Conservation (phyloP, 2,113 vertebrate genomes). For the Anarhynchus alexandrinus region DNA sequence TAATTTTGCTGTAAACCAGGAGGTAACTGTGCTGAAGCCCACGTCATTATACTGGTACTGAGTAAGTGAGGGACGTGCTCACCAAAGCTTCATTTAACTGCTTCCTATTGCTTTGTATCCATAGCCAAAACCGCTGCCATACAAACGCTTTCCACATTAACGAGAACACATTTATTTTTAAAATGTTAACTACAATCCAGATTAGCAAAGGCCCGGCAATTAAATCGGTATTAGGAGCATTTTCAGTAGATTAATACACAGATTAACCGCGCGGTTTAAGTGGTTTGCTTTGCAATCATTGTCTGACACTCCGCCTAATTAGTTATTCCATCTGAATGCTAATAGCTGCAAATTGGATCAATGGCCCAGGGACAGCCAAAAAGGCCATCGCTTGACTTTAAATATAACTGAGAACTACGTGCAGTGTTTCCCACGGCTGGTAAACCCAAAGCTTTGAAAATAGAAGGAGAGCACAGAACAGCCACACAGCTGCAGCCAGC, state of each 20-base stretch:
- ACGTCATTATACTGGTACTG: not conserved
- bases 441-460: not conserved
- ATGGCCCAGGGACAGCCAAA: slow-evolving; percentile 26
- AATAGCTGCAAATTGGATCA: slow-evolving; percentile 64
- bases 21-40: not conserved
- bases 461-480: not conserved
- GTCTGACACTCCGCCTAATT: slow-evolving; percentile 8
- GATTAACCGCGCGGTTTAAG: not conserved
- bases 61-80: not conserved
- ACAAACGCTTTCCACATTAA: not conserved
- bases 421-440: not conserved
- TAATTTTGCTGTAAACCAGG: not conserved
- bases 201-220: slow-evolving; percentile 56
- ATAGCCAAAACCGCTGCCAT: not conserved
- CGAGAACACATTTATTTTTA: not conserved
- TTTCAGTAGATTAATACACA: slow-evolving; percentile 9
- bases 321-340: slow-evolving; percentile 58
- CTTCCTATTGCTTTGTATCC: not conserved
- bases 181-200: slow-evolving; percentile 14
- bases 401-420: not conserved
- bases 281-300: slow-evolving; percentile 21
- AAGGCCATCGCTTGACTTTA: not conserved
- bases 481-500: not conserved
- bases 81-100: not conserved
- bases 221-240: slow-evolving; percentile 48